Evolutionary conservation across 2,797 vertebrate genomes (phyloP), one percentile per base, ranked within the genome.

Genomic region (Vultur gryphus): DNA sequence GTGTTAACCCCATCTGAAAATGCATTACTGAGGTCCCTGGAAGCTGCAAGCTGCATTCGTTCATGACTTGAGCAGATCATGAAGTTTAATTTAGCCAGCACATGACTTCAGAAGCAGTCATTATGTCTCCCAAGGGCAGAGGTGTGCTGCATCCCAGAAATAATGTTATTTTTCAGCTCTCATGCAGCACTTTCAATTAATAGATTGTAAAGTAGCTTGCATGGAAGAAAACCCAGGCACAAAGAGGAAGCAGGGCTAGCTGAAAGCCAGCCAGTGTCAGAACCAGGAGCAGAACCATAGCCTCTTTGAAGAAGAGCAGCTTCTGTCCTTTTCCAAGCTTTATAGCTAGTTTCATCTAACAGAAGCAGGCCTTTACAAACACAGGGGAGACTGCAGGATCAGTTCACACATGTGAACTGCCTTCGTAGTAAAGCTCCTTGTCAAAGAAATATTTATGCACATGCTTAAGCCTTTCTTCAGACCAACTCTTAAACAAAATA

Each of bases 151-250:
- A 72, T 61, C 87, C 89, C 87, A 94, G 67, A 85, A 93, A 95
- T 83, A 92, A 84, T 23, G 44, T 44, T 93, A 83, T 62, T 92
- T 96, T 95, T 84, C 93, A 93, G 81, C 78, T 92, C 78, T 90
- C 41, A 43, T 41, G 61, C 82, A 93, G 35, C 71, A 66, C 35
- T 87, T 91, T 25, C 78, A 92, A 93, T 94, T 80, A 94, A 91
- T 10, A 77, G 78, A 17, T 80, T 79, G 18, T 59, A 61, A 89
- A 90, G 64, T 23, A 80, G 29, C 39, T 89, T 75, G 48, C 67
- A 75, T 65, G 81, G 84, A 89, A 52, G 69, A 87, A 89, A 76
- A 81, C 17, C 59, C 59, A 66, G 77, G 82, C 84, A 64, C 24
- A 49, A n/a, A 23, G 43, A 43, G 33, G 84, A 59, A 59, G 21